Conservation (phyloP, 2,888 invertebrate genomes). For the Pollenia amentaria region DNA sequence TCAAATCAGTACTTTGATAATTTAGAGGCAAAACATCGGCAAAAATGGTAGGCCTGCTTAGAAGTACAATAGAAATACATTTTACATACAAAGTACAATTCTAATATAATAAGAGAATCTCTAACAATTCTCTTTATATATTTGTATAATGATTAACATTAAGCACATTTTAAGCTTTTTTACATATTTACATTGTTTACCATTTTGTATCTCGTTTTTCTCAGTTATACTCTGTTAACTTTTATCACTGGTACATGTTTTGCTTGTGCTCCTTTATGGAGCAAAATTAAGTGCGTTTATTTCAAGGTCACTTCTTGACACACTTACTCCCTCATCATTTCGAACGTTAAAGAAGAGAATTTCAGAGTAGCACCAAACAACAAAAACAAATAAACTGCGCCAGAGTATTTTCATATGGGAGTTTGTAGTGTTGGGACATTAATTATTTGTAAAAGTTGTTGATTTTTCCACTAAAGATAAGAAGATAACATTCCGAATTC, state of each 20-base stretch:
- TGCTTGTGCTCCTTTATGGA: slow-evolving; percentile 26
- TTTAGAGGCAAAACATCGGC: too few relatives aligned
- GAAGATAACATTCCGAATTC: neutral
- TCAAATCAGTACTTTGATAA: too few relatives aligned
- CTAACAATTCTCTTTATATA: slow-evolving; percentile 25
- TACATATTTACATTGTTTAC: neutral
- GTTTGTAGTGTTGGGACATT: slow-evolving; percentile 23
- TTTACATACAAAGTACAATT: too few relatives aligned
- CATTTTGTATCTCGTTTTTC: neutral
- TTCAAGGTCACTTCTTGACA: slow-evolving; percentile 74
- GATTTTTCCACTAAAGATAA: slow-evolving; percentile 7
- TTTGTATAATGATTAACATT: too few relatives aligned
- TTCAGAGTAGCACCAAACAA: slow-evolving; percentile 14
- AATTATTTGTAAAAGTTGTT: slow-evolving; percentile 11
- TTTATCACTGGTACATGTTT: slow-evolving; percentile 51
- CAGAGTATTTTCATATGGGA: slow-evolving; percentile 31
- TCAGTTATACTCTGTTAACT: slow-evolving; percentile 31
- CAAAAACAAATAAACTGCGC: slow-evolving; percentile 15
- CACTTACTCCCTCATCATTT: slow-evolving; percentile 59
- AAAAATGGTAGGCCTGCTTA: too few relatives aligned
- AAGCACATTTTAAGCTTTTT: too few relatives aligned
- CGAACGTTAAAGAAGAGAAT: slow-evolving; percentile 26
- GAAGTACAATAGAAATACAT: too few relatives aligned
- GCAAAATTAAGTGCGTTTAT: slow-evolving; percentile 55
- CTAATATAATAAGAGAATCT: slow-evolving; percentile 20